phyloP scores from a whole-genome alignment of 2,888 invertebrate genomes.

The Melinaea marsaeus region DNA sequence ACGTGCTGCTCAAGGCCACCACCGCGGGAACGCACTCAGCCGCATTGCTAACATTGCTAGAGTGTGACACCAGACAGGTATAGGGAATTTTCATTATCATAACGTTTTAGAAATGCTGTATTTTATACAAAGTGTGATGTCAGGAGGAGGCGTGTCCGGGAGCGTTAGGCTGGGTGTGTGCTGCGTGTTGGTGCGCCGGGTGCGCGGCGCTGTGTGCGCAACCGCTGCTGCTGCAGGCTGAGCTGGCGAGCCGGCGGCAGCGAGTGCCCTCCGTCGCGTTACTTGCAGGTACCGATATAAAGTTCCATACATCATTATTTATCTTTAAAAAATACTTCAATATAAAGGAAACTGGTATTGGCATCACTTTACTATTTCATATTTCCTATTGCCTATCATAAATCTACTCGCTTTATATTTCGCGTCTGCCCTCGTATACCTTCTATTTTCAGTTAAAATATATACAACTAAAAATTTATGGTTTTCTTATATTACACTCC shows the following conservation, averaged over 20 bases:
- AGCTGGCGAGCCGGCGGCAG: constrained; percentile 80
- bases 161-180: constrained; percentile 84
- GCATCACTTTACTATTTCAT: no score
- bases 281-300: constrained; percentile 74
- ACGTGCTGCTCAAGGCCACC: constrained; percentile 56
- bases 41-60: constrained; percentile 59
- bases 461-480: no score
- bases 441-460: no score
- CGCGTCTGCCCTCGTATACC: no score
- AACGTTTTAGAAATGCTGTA: no score
- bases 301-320: no score
- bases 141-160: constrained; percentile 67
- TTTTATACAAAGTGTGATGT: not conserved
- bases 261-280: constrained; percentile 82
- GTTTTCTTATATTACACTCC: no score
- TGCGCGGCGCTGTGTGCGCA: constrained; percentile 85
- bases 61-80: constrained; percentile 66
- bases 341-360: no score
- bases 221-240: constrained; percentile 83
- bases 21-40: constrained; percentile 66
- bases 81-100: not conserved
- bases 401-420: no score
- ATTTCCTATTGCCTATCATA: no score
- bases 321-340: no score
- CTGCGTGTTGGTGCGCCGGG: constrained; percentile 81